Evolutionary conservation across 2,888 invertebrate species (phyloP).

Genomic region (Pollenia angustigena): DNA sequence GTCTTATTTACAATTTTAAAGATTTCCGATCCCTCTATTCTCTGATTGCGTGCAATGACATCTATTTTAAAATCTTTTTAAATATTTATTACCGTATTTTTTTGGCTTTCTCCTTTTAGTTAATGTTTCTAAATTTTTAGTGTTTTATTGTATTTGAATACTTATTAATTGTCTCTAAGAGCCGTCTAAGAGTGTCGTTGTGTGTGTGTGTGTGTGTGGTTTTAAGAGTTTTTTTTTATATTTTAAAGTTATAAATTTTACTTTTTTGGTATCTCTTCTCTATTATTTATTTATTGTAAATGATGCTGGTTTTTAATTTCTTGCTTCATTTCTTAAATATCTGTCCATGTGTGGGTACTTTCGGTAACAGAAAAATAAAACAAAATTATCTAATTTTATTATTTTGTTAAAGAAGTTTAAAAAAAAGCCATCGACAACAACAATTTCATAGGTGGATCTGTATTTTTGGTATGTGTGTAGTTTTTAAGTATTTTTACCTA

Average conservation of each 20-base stretch:
- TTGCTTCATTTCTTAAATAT: constrained; percentile 21
- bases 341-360: constrained; percentile 52
- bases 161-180: constrained; percentile 7
- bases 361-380: not conserved
- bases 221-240: constrained; percentile 19
- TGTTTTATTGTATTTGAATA: constrained; percentile 3
- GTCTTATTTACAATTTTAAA: too few relatives aligned
- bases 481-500: constrained; percentile 72
- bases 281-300: constrained; percentile 21
- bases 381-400: constrained; percentile 53
- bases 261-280: constrained; percentile 3
- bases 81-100: constrained; percentile 15
- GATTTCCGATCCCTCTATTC: not conserved
- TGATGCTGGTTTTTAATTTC: constrained; percentile 21
- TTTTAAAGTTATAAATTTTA: constrained; percentile 36
- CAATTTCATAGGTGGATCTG: not conserved
- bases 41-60: constrained; percentile 18
- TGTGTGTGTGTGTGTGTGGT: not conserved
- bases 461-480: not conserved
- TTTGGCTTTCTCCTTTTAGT: constrained; percentile 54
- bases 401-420: constrained; percentile 33
- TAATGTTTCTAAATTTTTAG: constrained; percentile 14
- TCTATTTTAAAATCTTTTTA: constrained; percentile 8
- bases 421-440: constrained; percentile 29
- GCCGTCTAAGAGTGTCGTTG: not conserved